Evolutionary conservation across 2,888 invertebrate species (phyloP).

Genomic region (Pachymerium ferrugineum): DNA sequence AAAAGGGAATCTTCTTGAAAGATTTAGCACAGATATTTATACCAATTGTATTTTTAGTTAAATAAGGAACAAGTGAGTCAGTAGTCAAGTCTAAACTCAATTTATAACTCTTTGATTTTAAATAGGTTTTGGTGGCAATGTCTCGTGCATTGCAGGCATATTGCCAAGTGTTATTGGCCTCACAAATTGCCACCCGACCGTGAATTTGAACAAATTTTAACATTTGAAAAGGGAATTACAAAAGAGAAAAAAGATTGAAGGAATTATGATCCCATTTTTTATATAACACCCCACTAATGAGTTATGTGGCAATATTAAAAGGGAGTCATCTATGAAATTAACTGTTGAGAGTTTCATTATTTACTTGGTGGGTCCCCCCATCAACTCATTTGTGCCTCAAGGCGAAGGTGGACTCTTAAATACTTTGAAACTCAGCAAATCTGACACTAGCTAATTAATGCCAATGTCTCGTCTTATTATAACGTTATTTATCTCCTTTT

Average conservation of each 20-base stretch:
- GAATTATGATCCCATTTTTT: background rate
- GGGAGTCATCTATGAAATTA: background rate
- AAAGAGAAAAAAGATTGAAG: background rate
- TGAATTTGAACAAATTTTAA: background rate
- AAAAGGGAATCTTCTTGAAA: too few relatives aligned
- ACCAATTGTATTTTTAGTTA: background rate
- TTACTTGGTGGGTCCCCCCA: background rate
- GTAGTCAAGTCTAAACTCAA: background rate
- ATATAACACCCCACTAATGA: background rate
- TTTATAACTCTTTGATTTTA: background rate
- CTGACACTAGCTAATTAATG: too few relatives aligned
- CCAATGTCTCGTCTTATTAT: too few relatives aligned
- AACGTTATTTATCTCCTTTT: too few relatives aligned
- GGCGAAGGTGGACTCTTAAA: background rate
- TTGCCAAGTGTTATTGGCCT: background rate
- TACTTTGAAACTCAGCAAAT: too few relatives aligned
- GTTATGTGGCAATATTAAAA: background rate
- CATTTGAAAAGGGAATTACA: background rate
- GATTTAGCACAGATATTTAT: background rate
- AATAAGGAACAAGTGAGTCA: background rate
- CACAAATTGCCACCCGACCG: too few relatives aligned
- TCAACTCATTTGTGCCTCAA: background rate
- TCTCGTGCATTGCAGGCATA: background rate
- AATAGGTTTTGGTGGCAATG: background rate
- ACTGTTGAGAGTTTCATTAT: background rate